A percentile compares a stretch with the other conserved stretches of the same genome.
Conservation (phyloP, 2,113 vertebrate genomes). For the Arothron firmamentum region DNA sequence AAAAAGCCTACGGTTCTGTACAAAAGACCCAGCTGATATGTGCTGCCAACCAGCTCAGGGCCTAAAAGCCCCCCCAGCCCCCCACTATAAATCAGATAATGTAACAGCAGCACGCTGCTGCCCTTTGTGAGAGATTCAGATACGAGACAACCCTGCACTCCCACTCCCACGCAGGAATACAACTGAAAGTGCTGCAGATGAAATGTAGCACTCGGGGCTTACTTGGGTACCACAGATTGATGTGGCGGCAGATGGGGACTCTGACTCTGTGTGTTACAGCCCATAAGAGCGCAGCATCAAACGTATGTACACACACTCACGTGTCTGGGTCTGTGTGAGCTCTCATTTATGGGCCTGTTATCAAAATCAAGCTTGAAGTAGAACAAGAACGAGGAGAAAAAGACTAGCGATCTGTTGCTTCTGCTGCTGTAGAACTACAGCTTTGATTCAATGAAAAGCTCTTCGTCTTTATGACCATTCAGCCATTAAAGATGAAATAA, state of each 20-base stretch:
- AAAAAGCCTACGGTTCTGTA: constrained; percentile 21
- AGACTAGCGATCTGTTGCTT: too few relatives aligned
- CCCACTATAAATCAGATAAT: constrained; percentile 58
- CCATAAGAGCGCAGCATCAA: constrained; percentile 14
- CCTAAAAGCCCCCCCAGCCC: constrained; percentile 34
- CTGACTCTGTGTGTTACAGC: constrained; percentile 37
- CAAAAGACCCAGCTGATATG: constrained; percentile 41
- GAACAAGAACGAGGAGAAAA: neutral
- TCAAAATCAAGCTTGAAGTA: neutral
- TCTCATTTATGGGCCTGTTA: neutral
- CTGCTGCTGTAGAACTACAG: too few relatives aligned
- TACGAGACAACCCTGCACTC: constrained; percentile 51
- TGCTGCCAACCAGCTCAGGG: constrained; percentile 38
- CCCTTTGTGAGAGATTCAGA: constrained; percentile 52
- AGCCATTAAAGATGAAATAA: too few relatives aligned
- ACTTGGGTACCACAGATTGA: constrained; percentile 46
- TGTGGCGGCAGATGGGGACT: constrained; percentile 38
- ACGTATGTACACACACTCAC: neutral
- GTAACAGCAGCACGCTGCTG: constrained; percentile 48
- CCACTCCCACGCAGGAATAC: constrained; percentile 59
- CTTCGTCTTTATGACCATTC: too few relatives aligned
- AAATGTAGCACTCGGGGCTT: constrained; percentile 62
- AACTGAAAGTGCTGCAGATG: constrained; percentile 56
- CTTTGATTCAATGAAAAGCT: too few relatives aligned
- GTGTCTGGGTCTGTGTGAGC: neutral